Conservation (phyloP, 2,888 invertebrate genomes). For the Synergus gifuensis region DNA sequence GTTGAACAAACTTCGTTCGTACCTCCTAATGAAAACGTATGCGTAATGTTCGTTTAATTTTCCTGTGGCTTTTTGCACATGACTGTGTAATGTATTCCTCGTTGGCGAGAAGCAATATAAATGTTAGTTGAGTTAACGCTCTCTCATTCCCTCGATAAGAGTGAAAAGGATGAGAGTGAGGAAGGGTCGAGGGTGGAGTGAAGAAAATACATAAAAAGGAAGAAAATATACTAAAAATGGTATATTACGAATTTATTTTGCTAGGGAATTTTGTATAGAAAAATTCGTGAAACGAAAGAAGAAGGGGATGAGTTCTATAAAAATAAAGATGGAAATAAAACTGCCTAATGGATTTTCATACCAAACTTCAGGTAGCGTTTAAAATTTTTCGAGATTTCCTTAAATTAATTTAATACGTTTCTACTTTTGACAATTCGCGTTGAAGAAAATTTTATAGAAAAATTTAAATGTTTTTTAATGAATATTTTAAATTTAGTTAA, state of each 20-base stretch:
- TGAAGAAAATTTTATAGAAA: no score
- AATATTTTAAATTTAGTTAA: background rate
- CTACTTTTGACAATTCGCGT: no score
- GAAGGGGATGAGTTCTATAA: slow-evolving; percentile 29
- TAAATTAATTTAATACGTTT: no score
- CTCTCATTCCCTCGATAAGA: slow-evolving; percentile 9
- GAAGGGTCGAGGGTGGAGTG: slow-evolving; percentile 15
- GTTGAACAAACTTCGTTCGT: slow-evolving; percentile 59
- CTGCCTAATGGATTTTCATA: slow-evolving; percentile 21
- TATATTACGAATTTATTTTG: background rate
- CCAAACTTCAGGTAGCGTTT: background rate
- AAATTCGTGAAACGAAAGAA: background rate
- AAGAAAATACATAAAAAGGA: background rate
- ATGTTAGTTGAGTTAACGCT: slow-evolving; percentile 32
- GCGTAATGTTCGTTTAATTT: slow-evolving; percentile 59
- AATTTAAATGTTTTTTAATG: background rate
- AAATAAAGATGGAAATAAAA: slow-evolving; percentile 22
- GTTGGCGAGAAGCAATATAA: slow-evolving; percentile 34
- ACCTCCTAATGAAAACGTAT: slow-evolving; percentile 62
- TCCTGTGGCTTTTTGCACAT: slow-evolving; percentile 44
- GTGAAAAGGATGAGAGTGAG: slow-evolving; percentile 2
- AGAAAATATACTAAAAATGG: background rate
- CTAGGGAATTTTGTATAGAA: background rate
- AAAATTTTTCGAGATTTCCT: no score
- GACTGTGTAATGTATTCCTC: slow-evolving; percentile 25